Percentiles rank a stretch among this genome's conserved stretches.
Conservation (phyloP, 2,113 vertebrate genomes). For the Xiphophorus hellerii region DNA sequence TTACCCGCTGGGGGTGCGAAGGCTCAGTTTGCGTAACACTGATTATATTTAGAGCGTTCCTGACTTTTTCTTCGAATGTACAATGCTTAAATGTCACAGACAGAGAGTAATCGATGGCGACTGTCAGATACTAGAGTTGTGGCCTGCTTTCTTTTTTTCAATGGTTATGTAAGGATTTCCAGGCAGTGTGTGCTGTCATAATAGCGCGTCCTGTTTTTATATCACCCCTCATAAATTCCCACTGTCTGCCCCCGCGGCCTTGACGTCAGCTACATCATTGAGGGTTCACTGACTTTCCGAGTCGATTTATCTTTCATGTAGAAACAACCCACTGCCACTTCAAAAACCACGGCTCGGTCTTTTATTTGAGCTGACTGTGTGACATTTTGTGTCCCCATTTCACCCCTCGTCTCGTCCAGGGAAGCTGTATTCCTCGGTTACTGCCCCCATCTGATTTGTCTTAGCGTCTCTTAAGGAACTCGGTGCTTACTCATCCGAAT, state of each 20-base stretch:
- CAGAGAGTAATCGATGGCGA: background rate
- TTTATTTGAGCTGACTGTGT: background rate
- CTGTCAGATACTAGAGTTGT: background rate
- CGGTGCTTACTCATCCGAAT: background rate
- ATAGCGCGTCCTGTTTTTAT: background rate
- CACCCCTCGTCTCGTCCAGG: background rate
- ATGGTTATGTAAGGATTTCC: background rate
- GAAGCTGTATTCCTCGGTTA: background rate
- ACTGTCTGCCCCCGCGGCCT: background rate
- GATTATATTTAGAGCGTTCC: background rate
- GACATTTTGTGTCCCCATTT: background rate
- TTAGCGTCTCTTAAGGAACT: slow-evolving; percentile 11
- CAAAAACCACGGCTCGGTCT: background rate
- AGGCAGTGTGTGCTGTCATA: background rate
- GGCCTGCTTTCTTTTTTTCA: background rate
- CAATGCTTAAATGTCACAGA: background rate
- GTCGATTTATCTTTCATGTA: background rate
- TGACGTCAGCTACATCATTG: background rate
- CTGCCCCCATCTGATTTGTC: slow-evolving; percentile 1
- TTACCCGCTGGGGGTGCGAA: background rate
- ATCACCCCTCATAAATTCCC: background rate
- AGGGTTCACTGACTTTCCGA: slow-evolving; percentile 2
- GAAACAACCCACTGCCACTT: background rate
- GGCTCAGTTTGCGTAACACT: background rate
- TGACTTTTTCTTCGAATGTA: background rate